Percentiles rank a stretch among this genome's conserved stretches.
phyloP scores from a whole-genome alignment of 2,797 vertebrate species.

The Karalla daura region DNA sequence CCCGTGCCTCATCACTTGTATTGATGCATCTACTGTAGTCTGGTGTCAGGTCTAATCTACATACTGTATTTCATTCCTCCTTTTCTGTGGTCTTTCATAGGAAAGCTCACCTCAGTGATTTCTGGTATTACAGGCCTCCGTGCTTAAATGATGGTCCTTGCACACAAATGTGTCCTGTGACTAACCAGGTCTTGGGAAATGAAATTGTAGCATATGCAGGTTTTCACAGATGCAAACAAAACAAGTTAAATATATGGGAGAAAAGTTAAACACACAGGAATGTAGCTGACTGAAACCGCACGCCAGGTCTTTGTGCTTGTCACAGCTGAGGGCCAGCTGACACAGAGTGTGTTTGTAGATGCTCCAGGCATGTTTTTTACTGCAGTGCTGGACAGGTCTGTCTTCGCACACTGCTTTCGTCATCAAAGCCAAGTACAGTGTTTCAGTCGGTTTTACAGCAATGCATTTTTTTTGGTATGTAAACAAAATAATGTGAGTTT shows the following conservation, averaged over 20 bases:
- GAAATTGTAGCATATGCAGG: neutral
- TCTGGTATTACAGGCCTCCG: neutral
- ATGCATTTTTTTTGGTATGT: neutral
- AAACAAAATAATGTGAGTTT: constrained; percentile 17
- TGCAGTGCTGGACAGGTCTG: neutral
- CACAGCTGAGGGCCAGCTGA: neutral
- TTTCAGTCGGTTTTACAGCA: neutral
- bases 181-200: neutral
- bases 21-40: neutral
- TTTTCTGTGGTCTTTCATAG: neutral
- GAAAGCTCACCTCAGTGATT: neutral
- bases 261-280: neutral
- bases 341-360: neutral
- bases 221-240: neutral
- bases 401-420: neutral
- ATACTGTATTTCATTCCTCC: constrained; percentile 7
- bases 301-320: constrained; percentile 3
- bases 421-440: neutral
- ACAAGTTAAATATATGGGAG: neutral
- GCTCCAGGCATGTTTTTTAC: constrained; percentile 6
- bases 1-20: neutral
- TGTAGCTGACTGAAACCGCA: constrained; percentile 5
- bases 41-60: neutral
- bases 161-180: neutral
- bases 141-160: too few species aligned